phyloP scores from a whole-genome alignment of 2,888 invertebrate genomes.

The Dexiosoma caninum region DNA sequence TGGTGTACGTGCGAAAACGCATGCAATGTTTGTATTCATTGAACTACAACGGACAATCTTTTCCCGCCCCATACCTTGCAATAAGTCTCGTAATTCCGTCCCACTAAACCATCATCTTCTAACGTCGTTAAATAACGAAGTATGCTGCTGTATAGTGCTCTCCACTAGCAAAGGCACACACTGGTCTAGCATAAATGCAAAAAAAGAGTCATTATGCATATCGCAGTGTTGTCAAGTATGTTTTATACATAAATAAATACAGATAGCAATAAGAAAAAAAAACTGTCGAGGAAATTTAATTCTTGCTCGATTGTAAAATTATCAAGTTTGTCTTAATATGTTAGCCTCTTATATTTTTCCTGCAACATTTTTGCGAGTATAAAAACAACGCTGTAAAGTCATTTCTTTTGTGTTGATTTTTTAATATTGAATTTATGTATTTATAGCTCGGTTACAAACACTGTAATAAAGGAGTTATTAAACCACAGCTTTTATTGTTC shows the following conservation, averaged over 20 bases:
- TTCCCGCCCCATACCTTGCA: not conserved
- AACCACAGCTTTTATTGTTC: conserved; percentile 20
- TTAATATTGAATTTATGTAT: not conserved
- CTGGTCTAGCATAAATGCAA: conserved; percentile 36
- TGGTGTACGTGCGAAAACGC: conserved; percentile 77
- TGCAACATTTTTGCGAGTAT: not conserved
- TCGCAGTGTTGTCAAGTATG: conserved; percentile 17
- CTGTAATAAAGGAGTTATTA: conserved; percentile 25
- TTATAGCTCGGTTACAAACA: conserved; percentile 1
- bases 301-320: not conserved
- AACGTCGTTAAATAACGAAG: conserved; percentile 34
- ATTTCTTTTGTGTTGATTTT: not conserved
- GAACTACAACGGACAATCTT: conserved; percentile 42
- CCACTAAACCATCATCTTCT: conserved; percentile 9
- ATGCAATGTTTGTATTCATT: conserved; percentile 69
- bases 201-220: conserved; percentile 27
- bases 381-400: conserved; percentile 18
- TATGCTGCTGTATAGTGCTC: conserved; percentile 40
- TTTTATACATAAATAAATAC: not conserved
- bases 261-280: not conserved
- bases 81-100: not conserved
- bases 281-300: not conserved
- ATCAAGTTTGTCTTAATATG: no score
- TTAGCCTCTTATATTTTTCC: no score
- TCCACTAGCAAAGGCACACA: conserved; percentile 25